Evolutionary conservation across 2,888 invertebrate species (phyloP).

Genomic region (Lithophane ornitopus): DNA sequence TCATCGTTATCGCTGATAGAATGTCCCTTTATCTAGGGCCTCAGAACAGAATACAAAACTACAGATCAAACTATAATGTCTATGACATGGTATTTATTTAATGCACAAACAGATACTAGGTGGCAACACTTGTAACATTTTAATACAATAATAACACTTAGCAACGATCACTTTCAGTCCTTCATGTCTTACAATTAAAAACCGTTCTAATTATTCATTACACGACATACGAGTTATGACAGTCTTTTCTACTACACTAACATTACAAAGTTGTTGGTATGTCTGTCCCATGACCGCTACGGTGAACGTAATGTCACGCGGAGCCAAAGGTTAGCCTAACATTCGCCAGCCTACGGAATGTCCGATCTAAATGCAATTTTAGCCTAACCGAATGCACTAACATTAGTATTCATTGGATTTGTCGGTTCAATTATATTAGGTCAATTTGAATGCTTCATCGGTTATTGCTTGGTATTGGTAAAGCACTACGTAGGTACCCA

Average conservation of each 20-base stretch:
- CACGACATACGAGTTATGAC: constrained; percentile 20
- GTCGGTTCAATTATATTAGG: constrained; percentile 15
- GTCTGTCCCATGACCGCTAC: constrained; percentile 62
- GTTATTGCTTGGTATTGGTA: constrained; percentile 14
- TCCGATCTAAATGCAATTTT: constrained; percentile 55
- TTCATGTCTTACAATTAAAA: too few species aligned
- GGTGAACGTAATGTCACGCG: constrained; percentile 80
- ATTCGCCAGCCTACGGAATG: constrained; percentile 67
- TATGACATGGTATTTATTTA: too few species aligned
- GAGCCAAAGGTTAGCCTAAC: constrained; percentile 77
- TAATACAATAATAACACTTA: too few species aligned
- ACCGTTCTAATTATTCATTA: constrained; percentile 16
- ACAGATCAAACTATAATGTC: too few species aligned
- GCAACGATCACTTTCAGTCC: too few species aligned
- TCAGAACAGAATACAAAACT: too few species aligned
- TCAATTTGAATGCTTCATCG: constrained; percentile 17
- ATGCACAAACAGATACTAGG: too few species aligned
- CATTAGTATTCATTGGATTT: constrained; percentile 51
- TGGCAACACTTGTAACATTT: too few species aligned
- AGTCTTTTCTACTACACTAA: constrained; percentile 14
- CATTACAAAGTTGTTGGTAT: constrained; percentile 12
- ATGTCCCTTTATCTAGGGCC: too few species aligned
- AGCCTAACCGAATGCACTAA: constrained; percentile 27
- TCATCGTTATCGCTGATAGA: too few species aligned
- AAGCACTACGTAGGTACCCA: background rate